phyloP scores from a whole-genome alignment of 2,888 invertebrate genomes.

The Campopleginae sp. region DNA sequence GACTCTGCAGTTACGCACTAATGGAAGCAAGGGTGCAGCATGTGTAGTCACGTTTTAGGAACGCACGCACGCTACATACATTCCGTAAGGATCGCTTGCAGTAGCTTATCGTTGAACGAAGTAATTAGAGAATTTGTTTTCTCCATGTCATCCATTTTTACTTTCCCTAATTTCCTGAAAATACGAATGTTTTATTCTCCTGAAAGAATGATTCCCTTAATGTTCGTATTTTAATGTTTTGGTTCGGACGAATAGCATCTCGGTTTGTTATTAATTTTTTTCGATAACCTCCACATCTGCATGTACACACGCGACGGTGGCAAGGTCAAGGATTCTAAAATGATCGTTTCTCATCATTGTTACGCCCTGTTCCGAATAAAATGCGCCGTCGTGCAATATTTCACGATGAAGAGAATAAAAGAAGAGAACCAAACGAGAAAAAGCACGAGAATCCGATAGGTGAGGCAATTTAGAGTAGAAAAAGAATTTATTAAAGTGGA shows the following conservation, averaged over 20 bases:
- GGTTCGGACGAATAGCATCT: neutral
- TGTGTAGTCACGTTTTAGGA: constrained; percentile 19
- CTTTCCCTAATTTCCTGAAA: neutral
- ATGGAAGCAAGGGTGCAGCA: constrained; percentile 37
- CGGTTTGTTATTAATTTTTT: neutral
- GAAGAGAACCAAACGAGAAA: neutral
- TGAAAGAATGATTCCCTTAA: neutral
- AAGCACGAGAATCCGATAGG: constrained; percentile 15
- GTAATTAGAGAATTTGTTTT: neutral
- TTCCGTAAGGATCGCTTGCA: neutral
- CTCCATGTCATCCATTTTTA: neutral
- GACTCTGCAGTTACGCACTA: constrained; percentile 18
- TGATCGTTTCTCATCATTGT: constrained; percentile 16
- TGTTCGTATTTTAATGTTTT: neutral
- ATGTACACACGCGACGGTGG: neutral
- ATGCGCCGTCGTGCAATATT: constrained; percentile 28
- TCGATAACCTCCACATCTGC: neutral
- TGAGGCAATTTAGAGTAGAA: constrained; percentile 11
- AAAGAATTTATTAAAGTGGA: constrained; percentile 47
- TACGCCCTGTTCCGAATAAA: constrained; percentile 25
- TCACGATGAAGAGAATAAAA: neutral
- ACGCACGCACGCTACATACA: neutral
- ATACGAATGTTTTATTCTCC: neutral
- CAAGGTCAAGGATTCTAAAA: constrained; percentile 30
- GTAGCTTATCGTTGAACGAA: neutral